Percentiles rank a stretch among this genome's conserved stretches.
Conservation (phyloP, 2,797 vertebrate genomes). For the Lithobates sylvaticus region DNA sequence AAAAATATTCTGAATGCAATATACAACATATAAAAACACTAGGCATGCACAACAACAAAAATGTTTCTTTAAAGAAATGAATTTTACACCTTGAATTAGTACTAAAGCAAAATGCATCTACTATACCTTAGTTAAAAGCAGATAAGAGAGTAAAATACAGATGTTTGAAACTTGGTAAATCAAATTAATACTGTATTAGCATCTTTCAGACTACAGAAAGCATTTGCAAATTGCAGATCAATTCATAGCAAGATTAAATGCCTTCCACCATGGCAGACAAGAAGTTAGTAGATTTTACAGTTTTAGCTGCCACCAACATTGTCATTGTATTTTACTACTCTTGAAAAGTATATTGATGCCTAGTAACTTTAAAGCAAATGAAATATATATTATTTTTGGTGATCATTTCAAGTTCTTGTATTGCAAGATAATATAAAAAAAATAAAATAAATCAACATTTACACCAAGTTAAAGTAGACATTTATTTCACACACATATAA, state of each 20-base stretch:
- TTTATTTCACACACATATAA: constrained; percentile 9
- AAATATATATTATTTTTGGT: constrained; percentile 42
- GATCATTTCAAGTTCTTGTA: constrained; percentile 54
- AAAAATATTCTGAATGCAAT: constrained; percentile 99
- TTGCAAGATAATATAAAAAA: constrained; percentile 21
- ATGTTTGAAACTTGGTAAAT: constrained; percentile 87
- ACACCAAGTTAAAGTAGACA: background rate
- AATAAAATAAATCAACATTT: background rate
- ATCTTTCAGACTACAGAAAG: constrained; percentile 83
- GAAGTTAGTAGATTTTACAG: constrained; percentile 74
- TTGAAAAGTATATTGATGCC: constrained; percentile 55
- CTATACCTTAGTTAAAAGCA: constrained; percentile 90
- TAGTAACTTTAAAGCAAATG: constrained; percentile 57
- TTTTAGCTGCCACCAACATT: constrained; percentile 27
- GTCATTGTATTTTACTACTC: constrained; percentile 62
- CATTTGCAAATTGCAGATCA: constrained; percentile 79
- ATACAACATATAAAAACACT: constrained; percentile 98
- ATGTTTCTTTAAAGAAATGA: constrained; percentile 89
- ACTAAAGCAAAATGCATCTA: constrained; percentile 89
- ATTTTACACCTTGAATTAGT: constrained; percentile 92
- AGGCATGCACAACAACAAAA: constrained; percentile 98
- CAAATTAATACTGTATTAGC: constrained; percentile 78
- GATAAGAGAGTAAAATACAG: constrained; percentile 89
- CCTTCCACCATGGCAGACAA: constrained; percentile 73
- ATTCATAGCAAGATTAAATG: constrained; percentile 70